phyloP scores from a whole-genome alignment of 1,140 invertebrate species.

The Lepidurus arcticus region DNA sequence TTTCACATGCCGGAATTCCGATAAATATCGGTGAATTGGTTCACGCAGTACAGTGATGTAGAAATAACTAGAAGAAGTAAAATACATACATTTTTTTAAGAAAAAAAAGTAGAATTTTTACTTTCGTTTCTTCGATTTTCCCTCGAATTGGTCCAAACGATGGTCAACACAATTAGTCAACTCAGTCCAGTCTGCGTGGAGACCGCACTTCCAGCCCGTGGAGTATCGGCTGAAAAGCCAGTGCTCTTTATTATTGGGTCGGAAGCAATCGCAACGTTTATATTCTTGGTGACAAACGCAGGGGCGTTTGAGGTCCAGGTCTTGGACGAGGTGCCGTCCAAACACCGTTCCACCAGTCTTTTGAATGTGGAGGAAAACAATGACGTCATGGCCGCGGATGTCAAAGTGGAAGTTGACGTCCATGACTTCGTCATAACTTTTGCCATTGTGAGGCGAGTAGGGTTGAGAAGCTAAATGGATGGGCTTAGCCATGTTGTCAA shows the following conservation, averaged over 20 bases:
- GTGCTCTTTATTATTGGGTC: conserved; percentile 72
- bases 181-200: conserved; percentile 98
- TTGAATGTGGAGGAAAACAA: conserved; percentile 98
- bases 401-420: conserved; percentile 81
- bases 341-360: conserved; percentile 90
- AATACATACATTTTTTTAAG: not conserved
- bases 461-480: conserved; percentile 32
- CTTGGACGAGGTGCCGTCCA: conserved; percentile 86
- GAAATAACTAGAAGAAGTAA: conserved; percentile 63
- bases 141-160: conserved; percentile 79
- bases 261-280: conserved; percentile 87
- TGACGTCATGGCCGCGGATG: conserved; percentile 86
- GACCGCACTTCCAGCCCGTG: conserved; percentile 96
- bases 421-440: conserved; percentile 74
- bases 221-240: conserved; percentile 99
- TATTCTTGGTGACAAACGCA: conserved; percentile 78
- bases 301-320: conserved; percentile 82
- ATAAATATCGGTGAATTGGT: conserved; percentile 81
- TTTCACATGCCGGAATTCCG: conserved; percentile 91
- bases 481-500: conserved; percentile 21
- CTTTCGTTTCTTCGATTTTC: conserved; percentile 65
- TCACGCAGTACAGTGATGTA: conserved; percentile 93
- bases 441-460: conserved; percentile 42
- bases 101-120: conserved; percentile 34
- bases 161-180: conserved; percentile 81